These are phyloP conservation scores for Thereva unica DNA, from an alignment of 2,888 invertebrate genomes.

Conservation along the genomic window DNA sequence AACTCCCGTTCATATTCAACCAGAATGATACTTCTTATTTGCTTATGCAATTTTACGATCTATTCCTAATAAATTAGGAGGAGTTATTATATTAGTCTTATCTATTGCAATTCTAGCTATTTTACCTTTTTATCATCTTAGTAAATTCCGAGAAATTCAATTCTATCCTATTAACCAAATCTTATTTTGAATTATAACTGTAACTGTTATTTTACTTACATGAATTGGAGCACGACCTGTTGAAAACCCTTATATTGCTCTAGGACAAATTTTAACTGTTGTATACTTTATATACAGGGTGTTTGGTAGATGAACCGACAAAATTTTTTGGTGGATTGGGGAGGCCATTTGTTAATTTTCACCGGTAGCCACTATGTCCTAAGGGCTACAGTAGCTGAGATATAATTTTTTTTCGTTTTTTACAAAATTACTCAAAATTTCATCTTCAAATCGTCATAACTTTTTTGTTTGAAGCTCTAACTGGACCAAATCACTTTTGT, in stretches of 20 bases:
- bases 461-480: too few species aligned
- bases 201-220: conserved; percentile 66
- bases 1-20: conserved; percentile 78
- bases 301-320: too few species aligned
- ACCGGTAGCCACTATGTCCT: too few species aligned
- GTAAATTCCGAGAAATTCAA: conserved; percentile 64
- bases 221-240: conserved; percentile 74
- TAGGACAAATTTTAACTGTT: conserved; percentile 66
- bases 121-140: conserved; percentile 63
- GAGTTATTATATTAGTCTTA: conserved; percentile 61
- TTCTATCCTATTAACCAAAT: conserved; percentile 67
- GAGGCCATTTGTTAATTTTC: too few species aligned
- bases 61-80: conserved; percentile 79
- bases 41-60: conserved; percentile 82
- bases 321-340: too few species aligned
- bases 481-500: too few species aligned
- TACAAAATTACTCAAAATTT: too few species aligned
- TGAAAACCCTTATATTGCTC: conserved; percentile 67
- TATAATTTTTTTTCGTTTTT: too few species aligned
- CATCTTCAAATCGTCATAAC: too few species aligned
- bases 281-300: conserved; percentile 65
- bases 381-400: too few species aligned
- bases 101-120: conserved; percentile 71
- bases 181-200: conserved; percentile 64
- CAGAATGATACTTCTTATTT: conserved; percentile 84